These are phyloP conservation scores for Eira barbara DNA, from an alignment of 2,113 vertebrate species.

Conservation along the genomic window DNA sequence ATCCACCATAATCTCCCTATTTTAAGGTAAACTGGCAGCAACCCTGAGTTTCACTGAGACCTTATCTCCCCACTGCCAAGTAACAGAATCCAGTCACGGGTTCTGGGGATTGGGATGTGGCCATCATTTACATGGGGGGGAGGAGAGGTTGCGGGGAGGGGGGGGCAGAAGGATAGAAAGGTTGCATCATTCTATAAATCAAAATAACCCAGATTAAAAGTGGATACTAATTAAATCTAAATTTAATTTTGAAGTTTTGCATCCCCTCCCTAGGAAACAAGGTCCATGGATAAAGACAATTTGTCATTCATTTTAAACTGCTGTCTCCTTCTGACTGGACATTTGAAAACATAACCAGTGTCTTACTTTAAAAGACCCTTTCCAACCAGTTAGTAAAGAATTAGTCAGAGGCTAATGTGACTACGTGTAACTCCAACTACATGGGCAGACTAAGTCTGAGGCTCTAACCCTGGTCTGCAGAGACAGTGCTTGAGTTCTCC, in stretches of 20 bases:
- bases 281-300: not conserved
- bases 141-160: not conserved
- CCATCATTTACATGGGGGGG: not conserved
- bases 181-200: not conserved
- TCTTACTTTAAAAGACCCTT: not conserved
- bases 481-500: not conserved
- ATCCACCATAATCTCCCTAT: not conserved
- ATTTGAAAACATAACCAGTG: not conserved
- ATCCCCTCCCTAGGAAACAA: not conserved
- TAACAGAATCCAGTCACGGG: not conserved
- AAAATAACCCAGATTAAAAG: not conserved
- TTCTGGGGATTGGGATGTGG: not conserved
- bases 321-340: not conserved
- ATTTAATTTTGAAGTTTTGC: not conserved
- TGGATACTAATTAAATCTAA: not conserved
- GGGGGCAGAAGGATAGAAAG: not conserved
- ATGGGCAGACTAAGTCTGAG: not conserved
- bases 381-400: not conserved
- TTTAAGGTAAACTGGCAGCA: not conserved
- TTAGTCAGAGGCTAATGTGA: not conserved
- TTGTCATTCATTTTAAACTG: not conserved
- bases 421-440: not conserved
- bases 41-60: not conserved
- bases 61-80: not conserved
- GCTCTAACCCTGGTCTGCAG: not conserved